Percentiles rank a stretch among this genome's conserved stretches.
Conservation (phyloP, 2,113 vertebrate species). For the Rhombomys opimus region DNA sequence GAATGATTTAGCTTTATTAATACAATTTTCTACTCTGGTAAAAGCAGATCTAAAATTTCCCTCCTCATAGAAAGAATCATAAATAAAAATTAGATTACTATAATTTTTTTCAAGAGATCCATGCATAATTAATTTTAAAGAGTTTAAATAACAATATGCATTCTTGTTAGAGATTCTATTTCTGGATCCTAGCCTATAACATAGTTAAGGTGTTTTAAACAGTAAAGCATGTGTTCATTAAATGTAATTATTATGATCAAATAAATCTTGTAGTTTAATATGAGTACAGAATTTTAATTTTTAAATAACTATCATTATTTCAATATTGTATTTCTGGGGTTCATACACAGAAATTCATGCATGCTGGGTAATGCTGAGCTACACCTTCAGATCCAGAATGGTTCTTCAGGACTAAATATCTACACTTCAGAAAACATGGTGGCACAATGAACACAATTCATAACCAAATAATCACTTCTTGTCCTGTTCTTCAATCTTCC, state of each 20-base stretch:
- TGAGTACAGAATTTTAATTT: neutral
- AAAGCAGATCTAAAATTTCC: neutral
- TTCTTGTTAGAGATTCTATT: neutral
- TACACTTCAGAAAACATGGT: neutral
- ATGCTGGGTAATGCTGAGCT: neutral
- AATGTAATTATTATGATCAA: neutral
- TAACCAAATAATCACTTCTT: neutral
- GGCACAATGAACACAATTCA: neutral
- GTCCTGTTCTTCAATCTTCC: neutral
- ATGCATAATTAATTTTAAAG: neutral
- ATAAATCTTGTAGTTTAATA: neutral
- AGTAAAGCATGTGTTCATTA: neutral
- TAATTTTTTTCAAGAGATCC: neutral
- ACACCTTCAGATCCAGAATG: neutral
- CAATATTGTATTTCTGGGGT: neutral
- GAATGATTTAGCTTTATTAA: conserved; percentile 9
- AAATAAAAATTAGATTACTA: neutral
- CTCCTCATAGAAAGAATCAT: neutral
- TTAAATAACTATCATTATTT: neutral
- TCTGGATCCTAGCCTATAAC: neutral
- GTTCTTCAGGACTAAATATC: neutral
- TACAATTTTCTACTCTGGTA: neutral
- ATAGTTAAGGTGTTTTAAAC: neutral
- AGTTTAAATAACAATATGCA: neutral
- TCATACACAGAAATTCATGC: too few species aligned